phyloP scores from a whole-genome alignment of 2,888 invertebrate species.

The Agrochola lota region DNA sequence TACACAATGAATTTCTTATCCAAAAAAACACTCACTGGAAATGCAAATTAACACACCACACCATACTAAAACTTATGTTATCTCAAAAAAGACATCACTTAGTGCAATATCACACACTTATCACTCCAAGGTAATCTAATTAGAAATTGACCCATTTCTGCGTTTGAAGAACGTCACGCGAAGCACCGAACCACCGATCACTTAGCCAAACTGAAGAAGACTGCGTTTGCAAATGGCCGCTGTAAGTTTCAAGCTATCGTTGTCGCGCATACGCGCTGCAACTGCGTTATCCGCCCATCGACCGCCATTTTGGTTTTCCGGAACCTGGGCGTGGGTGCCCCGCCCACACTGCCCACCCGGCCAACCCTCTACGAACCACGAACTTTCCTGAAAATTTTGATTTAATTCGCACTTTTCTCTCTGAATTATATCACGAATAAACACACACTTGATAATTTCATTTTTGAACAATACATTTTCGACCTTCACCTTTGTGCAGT shows the following conservation, averaged over 20 bases:
- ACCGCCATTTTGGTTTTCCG: constrained; percentile 12
- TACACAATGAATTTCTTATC: background rate
- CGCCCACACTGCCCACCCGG: background rate
- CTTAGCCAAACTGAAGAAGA: background rate
- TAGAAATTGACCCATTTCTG: background rate
- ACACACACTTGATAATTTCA: background rate
- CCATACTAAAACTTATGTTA: background rate
- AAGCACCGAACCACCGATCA: background rate
- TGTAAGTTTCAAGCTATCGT: background rate
- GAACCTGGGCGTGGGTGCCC: background rate
- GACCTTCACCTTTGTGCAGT: background rate
- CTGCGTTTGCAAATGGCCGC: background rate
- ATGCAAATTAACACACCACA: background rate
- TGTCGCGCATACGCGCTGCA: background rate
- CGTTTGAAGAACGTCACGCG: background rate
- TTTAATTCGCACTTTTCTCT: background rate
- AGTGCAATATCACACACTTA: background rate
- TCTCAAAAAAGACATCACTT: background rate
- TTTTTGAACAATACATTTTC: background rate
- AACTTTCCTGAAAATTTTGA: background rate
- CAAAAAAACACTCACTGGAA: too few species aligned
- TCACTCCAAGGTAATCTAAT: background rate
- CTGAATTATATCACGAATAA: background rate
- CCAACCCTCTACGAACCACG: too few species aligned
- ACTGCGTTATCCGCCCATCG: background rate